phyloP scores from a whole-genome alignment of 2,113 vertebrate genomes.

The Gadus macrocephalus region DNA sequence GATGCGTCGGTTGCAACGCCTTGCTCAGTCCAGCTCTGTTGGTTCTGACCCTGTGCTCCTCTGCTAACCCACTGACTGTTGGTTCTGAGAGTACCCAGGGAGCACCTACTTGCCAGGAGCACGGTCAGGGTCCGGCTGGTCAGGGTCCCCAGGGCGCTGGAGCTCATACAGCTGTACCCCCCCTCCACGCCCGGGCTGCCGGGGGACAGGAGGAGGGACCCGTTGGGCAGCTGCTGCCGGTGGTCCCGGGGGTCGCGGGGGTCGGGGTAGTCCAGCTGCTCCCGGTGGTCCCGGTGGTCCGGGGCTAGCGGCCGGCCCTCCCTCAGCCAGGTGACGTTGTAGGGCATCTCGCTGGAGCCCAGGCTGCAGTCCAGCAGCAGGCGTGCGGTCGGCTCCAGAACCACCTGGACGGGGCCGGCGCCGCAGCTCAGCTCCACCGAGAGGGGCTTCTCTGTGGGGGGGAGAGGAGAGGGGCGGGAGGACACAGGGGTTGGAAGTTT shows the following conservation, averaged over 20 bases:
- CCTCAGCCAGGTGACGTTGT: constrained; percentile 84
- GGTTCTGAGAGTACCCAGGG: background rate
- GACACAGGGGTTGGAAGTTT: background rate
- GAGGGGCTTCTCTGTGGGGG: constrained; percentile 73
- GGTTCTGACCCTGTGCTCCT: no score
- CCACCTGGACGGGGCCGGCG: constrained; percentile 78
- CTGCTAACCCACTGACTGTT: no score
- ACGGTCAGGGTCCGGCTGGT: constrained; percentile 83
- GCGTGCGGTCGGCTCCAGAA: constrained; percentile 76
- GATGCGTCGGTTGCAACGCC: no score
- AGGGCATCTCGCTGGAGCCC: constrained; percentile 67
- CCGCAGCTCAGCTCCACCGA: constrained; percentile 89
- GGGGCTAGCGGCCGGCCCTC: constrained; percentile 68
- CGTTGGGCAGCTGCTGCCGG: constrained; percentile 76
- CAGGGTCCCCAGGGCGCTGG: constrained; percentile 78
- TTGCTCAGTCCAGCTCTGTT: no score
- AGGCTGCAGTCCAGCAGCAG: constrained; percentile 84
- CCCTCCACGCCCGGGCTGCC: constrained; percentile 67
- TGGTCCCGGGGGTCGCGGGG: constrained; percentile 60
- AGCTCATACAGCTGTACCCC: constrained; percentile 84
- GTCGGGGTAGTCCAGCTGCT: constrained; percentile 48
- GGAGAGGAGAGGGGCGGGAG: background rate
- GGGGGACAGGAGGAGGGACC: constrained; percentile 78
- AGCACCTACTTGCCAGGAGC: constrained; percentile 83
- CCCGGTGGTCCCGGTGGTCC: constrained; percentile 63